phyloP scores from a whole-genome alignment of 2,797 vertebrate species.

The Malurus leucopterus region DNA sequence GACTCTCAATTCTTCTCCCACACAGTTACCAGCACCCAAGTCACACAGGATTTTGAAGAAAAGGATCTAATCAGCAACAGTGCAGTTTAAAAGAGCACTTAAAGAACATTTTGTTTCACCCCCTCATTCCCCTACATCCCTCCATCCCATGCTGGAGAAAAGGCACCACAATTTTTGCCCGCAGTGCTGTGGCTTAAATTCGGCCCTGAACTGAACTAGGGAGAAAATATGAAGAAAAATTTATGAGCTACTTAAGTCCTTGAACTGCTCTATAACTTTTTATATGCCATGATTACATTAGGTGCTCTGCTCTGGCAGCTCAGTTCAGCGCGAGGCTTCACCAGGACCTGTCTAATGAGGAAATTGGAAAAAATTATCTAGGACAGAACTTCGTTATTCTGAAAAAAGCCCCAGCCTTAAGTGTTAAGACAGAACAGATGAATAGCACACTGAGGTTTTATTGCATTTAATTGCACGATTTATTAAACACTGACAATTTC shows the following conservation, averaged over 20 bases:
- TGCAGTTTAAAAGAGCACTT: neutral
- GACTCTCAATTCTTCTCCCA: neutral
- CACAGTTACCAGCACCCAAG: neutral
- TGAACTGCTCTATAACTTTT: slow-evolving; percentile 54
- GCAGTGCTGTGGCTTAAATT: neutral
- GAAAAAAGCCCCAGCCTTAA: slow-evolving; percentile 32
- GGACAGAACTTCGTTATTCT: slow-evolving; percentile 54
- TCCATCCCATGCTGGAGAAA: neutral
- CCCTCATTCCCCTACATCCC: neutral
- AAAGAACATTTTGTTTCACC: neutral
- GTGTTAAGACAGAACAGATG: slow-evolving; percentile 41
- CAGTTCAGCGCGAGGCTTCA: neutral
- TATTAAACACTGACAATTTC: slow-evolving; percentile 60
- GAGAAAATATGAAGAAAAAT: slow-evolving; percentile 48
- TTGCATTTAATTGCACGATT: slow-evolving; percentile 62
- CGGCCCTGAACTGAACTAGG: neutral
- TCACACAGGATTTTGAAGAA: neutral
- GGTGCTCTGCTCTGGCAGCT: slow-evolving; percentile 33
- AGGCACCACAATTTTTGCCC: neutral
- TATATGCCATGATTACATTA: slow-evolving; percentile 48
- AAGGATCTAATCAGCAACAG: neutral
- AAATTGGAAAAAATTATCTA: slow-evolving; percentile 50
- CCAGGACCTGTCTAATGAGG: slow-evolving; percentile 34
- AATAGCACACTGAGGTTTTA: slow-evolving; percentile 56
- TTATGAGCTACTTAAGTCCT: slow-evolving; percentile 59